Conservation (phyloP, 2,888 invertebrate genomes). For the Dendrolimus houi region DNA sequence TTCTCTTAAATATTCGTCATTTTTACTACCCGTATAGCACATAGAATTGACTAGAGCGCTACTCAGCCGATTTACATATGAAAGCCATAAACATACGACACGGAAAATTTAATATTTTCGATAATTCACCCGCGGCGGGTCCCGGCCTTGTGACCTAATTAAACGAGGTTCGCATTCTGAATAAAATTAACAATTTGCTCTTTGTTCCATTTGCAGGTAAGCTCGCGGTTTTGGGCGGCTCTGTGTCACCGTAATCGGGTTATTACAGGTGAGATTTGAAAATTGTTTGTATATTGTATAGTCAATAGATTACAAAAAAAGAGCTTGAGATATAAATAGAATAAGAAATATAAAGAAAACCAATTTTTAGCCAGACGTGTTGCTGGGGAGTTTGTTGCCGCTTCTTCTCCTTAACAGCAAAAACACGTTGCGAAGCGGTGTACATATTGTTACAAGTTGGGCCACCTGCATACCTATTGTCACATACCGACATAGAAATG, state of each 20-base stretch:
- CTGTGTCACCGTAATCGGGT: slow-evolving; percentile 4
- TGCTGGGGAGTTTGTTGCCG: too few relatives aligned
- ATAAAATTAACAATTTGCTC: slow-evolving; percentile 22
- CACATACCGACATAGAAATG: too few relatives aligned
- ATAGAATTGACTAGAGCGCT: background rate
- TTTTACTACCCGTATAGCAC: background rate
- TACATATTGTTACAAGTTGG: too few relatives aligned
- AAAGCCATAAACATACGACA: slow-evolving; percentile 59
- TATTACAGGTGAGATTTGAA: background rate
- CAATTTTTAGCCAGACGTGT: too few relatives aligned
- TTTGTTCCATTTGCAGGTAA: slow-evolving; percentile 44
- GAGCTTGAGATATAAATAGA: too few relatives aligned
- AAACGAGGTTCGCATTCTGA: slow-evolving; percentile 27
- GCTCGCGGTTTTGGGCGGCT: slow-evolving; percentile 10
- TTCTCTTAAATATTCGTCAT: too few relatives aligned
- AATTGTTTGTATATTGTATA: too few relatives aligned
- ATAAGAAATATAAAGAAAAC: too few relatives aligned
- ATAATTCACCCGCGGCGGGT: slow-evolving; percentile 37
- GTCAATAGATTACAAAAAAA: too few relatives aligned
- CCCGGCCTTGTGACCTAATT: slow-evolving; percentile 47
- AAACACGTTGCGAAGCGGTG: too few relatives aligned
- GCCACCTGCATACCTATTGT: too few relatives aligned
- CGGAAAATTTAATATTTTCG: slow-evolving; percentile 66
- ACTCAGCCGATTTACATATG: slow-evolving; percentile 53
- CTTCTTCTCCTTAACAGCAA: too few relatives aligned